A percentile compares a stretch with the other conserved stretches of the same genome.
Conservation (phyloP, 2,113 vertebrate species). For the Oncorhynchus tshawytscha region DNA sequence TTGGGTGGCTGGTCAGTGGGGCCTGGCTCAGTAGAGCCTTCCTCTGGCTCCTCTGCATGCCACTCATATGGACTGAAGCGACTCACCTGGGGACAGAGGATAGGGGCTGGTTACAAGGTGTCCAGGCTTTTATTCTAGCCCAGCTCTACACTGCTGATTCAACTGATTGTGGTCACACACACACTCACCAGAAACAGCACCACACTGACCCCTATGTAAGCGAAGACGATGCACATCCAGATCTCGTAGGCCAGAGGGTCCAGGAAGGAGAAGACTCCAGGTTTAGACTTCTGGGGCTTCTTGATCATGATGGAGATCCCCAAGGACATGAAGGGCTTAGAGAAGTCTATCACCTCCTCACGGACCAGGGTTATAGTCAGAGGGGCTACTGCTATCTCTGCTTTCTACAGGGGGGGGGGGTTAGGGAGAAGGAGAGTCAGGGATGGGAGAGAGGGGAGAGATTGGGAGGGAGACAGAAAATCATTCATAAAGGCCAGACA, state of each 20-base stretch:
- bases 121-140: not conserved
- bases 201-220: conserved; percentile 99
- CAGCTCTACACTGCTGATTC: no score
- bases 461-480: conserved; percentile 5
- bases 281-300: conserved; percentile 99
- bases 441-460: not conserved
- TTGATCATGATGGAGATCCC: conserved; percentile 99
- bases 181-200: conserved; percentile 92
- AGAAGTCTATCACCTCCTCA: conserved; percentile 99
- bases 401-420: conserved; percentile 79
- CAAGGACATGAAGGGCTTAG: conserved; percentile 99
- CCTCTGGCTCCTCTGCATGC: conserved; percentile 96
- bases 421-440: not conserved
- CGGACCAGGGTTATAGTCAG: conserved; percentile 97
- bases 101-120: not conserved
- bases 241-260: conserved; percentile 98
- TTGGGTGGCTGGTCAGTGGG: conserved; percentile 97
- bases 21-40: conserved; percentile 83
- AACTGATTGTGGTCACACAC: not conserved
- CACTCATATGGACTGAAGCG: conserved; percentile 98
- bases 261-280: conserved; percentile 98
- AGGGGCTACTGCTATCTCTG: conserved; percentile 97
- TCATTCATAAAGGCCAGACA: conserved; percentile 51
- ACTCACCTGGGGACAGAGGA: conserved; percentile 69
- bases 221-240: conserved; percentile 99